Base-by-base conservation (phyloP, 2,888 invertebrate species). In the Netelia fuscicornis region DNA sequence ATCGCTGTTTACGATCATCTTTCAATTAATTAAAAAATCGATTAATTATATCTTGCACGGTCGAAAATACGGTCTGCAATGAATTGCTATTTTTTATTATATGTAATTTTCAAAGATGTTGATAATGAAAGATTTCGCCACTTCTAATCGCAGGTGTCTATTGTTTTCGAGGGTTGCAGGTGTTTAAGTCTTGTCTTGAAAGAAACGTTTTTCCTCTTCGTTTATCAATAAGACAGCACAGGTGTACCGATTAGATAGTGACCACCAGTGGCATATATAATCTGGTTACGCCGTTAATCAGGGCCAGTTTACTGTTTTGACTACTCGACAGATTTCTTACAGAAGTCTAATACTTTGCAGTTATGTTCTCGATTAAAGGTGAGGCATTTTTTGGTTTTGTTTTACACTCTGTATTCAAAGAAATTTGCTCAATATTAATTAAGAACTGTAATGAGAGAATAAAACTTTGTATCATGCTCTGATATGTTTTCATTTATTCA, bases 341-440 rank as follows among this genome's bases (percentile, higher is more conserved):
- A n/a, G 23, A 62, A 60, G 48, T 17, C 13, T 48, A 48, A 48
- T 10, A 44, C 20, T 20, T 11, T 6, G 44, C 52, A 13, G 86
- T 25, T 13, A 87, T 87, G 87, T 42, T 85, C 60, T 81, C 70
- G 0, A 75, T 70, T 65, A 85, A 74, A 81, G 85, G 87, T 87
- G 54, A 65, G 17, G 0, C n/a, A 30, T 23, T 65, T 9, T 23
- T 30, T 11, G 37, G 1, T 68, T 25, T 54, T 77, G 8, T 23
- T 13, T 30, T 17, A 37, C 37, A 37, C 37, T 37, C 0, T 37
- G 37, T 56, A 48, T 76, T 11, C 44, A 17, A 0, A 0, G 8
- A 1, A 6, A 17, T 30, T 23, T 17, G 37, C 10, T 62, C 44
- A 11, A 52, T 10, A 64, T 10, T 48, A 60, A 37, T 75, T 68